phyloP scores from a whole-genome alignment of 2,888 invertebrate species.

The Acrobasis repandana region DNA sequence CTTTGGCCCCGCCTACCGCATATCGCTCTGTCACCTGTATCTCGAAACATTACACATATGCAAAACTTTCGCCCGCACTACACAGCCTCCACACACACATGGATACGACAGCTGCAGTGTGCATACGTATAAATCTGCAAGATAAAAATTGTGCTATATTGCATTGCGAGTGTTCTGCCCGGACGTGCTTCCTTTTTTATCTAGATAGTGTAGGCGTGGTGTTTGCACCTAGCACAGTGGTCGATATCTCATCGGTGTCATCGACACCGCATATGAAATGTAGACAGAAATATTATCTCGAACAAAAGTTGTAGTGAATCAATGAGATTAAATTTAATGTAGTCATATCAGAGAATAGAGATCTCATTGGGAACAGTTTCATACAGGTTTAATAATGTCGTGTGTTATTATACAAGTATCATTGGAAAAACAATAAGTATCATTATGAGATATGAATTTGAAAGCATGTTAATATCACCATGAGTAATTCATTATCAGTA shows the following conservation, averaged over 20 bases:
- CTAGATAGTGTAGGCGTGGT: conserved; percentile 76
- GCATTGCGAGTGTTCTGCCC: conserved; percentile 55
- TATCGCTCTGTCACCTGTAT: conserved; percentile 82
- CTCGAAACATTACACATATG: conserved; percentile 83
- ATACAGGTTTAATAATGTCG: no score
- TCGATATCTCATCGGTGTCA: conserved; percentile 77
- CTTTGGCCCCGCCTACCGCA: conserved; percentile 76
- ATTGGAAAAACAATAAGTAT: no score
- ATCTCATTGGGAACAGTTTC: no score
- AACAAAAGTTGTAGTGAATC: conserved; percentile 19
- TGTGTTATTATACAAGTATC: no score
- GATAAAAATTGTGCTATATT: conserved; percentile 81
- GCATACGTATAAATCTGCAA: conserved; percentile 73
- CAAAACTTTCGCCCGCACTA: conserved; percentile 72
- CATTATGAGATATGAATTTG: no score
- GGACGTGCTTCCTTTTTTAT: conserved; percentile 63
- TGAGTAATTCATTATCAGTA: no score
- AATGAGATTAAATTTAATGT: no score
- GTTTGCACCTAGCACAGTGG: conserved; percentile 79
- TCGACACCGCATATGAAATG: conserved; percentile 56
- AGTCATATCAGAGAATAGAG: no score
- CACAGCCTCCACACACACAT: conserved; percentile 48
- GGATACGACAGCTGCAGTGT: conserved; percentile 35
- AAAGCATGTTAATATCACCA: no score
- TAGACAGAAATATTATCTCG: conserved; percentile 31